Conservation (phyloP, 2,888 invertebrate genomes). For the Panorpa germanica region DNA sequence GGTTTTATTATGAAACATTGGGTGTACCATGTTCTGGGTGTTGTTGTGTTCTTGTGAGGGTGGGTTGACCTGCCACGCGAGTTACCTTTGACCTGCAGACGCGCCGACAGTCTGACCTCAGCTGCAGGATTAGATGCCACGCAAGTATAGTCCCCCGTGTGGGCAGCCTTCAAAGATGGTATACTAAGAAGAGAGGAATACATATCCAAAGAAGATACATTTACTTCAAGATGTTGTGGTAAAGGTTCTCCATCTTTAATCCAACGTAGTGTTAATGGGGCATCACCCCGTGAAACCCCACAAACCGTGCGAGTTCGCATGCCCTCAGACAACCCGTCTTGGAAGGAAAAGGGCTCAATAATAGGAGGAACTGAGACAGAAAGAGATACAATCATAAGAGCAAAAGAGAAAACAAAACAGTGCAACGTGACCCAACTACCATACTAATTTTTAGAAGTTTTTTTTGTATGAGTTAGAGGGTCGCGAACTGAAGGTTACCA, state of each 20-base stretch:
- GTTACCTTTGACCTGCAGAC: conserved; percentile 68
- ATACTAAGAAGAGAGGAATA: conserved; percentile 62
- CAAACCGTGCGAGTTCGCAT: conserved; percentile 66
- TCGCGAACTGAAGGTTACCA: conserved; percentile 34
- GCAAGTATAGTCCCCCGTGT: conserved; percentile 61
- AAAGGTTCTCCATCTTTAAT: conserved; percentile 60
- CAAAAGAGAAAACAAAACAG: conserved; percentile 18
- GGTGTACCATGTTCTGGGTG: no score
- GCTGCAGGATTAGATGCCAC: conserved; percentile 62
- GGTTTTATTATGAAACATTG: no score
- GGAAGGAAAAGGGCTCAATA: conserved; percentile 71
- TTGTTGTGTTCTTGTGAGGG: no score
- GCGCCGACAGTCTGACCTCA: conserved; percentile 60
- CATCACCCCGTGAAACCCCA: conserved; percentile 63
- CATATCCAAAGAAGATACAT: conserved; percentile 52
- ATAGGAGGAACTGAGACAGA: conserved; percentile 58
- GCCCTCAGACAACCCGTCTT: conserved; percentile 65
- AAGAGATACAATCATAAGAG: conserved; percentile 36
- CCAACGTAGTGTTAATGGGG: conserved; percentile 63
- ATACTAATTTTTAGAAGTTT: conserved; percentile 6
- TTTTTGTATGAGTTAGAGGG: conserved; percentile 5
- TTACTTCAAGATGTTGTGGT: conserved; percentile 43
- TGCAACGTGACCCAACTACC: conserved; percentile 5
- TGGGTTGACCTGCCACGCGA: no score
- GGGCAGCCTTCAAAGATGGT: conserved; percentile 52